Base-by-base conservation (phyloP, 2,113 vertebrate species). In the Gallinago undulata region DNA sequence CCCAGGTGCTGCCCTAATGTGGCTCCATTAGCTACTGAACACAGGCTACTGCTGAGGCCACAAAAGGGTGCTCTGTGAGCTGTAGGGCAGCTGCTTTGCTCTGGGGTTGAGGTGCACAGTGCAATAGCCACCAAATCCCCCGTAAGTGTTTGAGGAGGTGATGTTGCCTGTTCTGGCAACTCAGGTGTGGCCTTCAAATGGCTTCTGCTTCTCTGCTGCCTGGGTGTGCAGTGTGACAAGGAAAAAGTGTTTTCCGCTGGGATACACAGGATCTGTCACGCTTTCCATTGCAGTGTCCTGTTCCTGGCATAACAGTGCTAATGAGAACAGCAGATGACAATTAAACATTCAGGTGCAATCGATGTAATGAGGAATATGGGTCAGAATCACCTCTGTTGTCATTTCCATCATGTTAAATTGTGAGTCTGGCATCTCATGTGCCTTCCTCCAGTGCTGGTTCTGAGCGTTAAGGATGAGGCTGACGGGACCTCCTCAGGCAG, bases 401-500 rank as follows among this genome's bases (percentile, higher is more conserved):
- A 33, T 41, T 96, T 84, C 90, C 56, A 78, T 74, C 90, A 37
- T 0, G 3, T 72, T 64, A 63, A 89, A 78, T 41, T 28, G 53
- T 1, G 2, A 88, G 43, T 37, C 59, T 73, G 55, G 48, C 47
- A 78, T 50, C 76, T 55, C 0, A 0, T 10, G 45, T 1, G 10
- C 68, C 19, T 59, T 84, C 37, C 73, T 78, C 19, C 0, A 0
- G 1, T 41, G 78, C 45, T 73, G 62, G 31, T 69, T 35, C 63
- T 41, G 55, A 70, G 50, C 3, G 0, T 80, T 79, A 37, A 57
- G 92, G 88, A 68, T 81, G 84, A 93, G 55, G 86, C 64, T 78
- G 53, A 43, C 63, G 83, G 64, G 60, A 77, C 75, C 50, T 81
- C 77, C 81, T 83, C n/a, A 16, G 74, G 89, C 80, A 94, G 89